Conservation (phyloP, 1,140 invertebrate genomes). For the Belonocnema kinseyi region DNA sequence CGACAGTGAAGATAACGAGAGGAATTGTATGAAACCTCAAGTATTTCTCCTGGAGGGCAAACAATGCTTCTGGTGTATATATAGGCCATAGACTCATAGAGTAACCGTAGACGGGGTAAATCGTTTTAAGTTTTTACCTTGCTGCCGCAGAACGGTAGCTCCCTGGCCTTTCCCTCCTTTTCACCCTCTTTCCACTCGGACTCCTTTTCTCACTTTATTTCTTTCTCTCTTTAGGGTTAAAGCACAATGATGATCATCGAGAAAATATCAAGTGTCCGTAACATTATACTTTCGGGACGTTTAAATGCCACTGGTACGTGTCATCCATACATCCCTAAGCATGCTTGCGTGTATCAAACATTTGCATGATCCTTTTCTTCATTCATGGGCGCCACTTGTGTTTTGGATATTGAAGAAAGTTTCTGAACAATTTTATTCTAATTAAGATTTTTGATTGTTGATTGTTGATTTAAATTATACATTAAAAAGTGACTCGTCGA, state of each 20-base stretch:
- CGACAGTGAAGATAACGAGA: background rate
- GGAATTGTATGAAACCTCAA: slow-evolving; percentile 19
- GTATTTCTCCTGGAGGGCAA: slow-evolving; percentile 23
- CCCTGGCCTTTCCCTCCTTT: slow-evolving; percentile 11
- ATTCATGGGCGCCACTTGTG: background rate
- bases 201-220: slow-evolving; percentile 23
- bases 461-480: too few relatives aligned
- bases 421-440: too few relatives aligned
- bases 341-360: background rate
- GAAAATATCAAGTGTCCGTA: slow-evolving; percentile 74
- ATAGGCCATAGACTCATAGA: slow-evolving; percentile 18
- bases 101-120: slow-evolving; percentile 69
- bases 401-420: too few relatives aligned
- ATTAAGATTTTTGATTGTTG: too few relatives aligned
- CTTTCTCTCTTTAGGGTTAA: slow-evolving; percentile 47
- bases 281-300: slow-evolving; percentile 70
- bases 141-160: slow-evolving; percentile 60
- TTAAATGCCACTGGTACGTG: slow-evolving; percentile 62
- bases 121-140: slow-evolving; percentile 52
- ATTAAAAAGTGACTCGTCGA: too few relatives aligned
- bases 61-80: slow-evolving; percentile 44
- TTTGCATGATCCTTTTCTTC: background rate
- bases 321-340: slow-evolving; percentile 12
- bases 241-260: slow-evolving; percentile 72
- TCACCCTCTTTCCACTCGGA: background rate